These are phyloP conservation scores for Otolemur garnettii DNA, from an alignment of 2,113 vertebrate species.

Conservation along the genomic window DNA sequence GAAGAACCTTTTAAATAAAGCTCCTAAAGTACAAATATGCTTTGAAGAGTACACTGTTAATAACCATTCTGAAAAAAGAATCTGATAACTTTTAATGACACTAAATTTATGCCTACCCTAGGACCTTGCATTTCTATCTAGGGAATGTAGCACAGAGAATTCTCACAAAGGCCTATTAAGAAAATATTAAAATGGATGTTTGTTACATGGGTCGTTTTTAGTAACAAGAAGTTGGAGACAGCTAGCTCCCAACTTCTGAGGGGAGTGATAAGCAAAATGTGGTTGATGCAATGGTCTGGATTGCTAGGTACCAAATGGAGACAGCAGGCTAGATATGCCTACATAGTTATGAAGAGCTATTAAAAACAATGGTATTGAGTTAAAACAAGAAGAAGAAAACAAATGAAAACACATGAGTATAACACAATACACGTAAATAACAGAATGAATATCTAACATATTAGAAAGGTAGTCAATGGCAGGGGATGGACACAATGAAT, in stretches of 20 bases:
- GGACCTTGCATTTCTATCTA: background rate
- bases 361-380: background rate
- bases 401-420: background rate
- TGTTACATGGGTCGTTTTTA: background rate
- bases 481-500: background rate
- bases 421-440: background rate
- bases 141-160: background rate
- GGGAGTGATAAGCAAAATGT: background rate
- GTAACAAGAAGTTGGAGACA: background rate
- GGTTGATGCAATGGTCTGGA: background rate
- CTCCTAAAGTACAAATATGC: background rate
- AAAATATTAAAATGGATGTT: constrained; percentile 24
- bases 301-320: background rate
- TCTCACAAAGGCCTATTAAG: background rate
- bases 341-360: background rate
- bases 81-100: background rate
- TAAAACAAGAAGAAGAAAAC: constrained; percentile 24
- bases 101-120: background rate
- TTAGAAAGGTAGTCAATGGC: background rate
- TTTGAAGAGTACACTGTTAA: background rate
- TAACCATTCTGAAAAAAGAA: constrained; percentile 6
- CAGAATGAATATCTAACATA: constrained; percentile 6
- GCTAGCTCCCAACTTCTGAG: background rate
- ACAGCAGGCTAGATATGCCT: background rate
- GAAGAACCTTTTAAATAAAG: constrained; percentile 54